phyloP scores from a whole-genome alignment of 2,888 invertebrate species.

The Anarsia innoxiella region DNA sequence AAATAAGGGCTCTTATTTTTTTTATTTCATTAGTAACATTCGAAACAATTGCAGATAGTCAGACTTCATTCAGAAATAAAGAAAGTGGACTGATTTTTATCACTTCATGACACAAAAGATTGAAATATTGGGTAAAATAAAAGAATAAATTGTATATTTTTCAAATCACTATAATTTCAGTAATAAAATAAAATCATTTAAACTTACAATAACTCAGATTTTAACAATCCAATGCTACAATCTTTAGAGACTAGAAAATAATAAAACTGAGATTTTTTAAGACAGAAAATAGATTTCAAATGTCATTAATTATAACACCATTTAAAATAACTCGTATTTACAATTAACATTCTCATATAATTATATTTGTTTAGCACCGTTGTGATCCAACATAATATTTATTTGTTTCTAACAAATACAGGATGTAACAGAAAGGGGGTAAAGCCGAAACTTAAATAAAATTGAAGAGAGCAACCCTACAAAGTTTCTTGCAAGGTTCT shows the following conservation, averaged over 20 bases:
- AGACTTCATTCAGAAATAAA: no score
- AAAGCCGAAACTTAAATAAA: no score
- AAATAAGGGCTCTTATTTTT: no score
- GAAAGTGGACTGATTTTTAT: no score
- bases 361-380: constrained; percentile 41
- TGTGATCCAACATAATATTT: constrained; percentile 35
- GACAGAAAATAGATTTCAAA: constrained; percentile 16
- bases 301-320: constrained; percentile 12
- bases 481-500: no score
- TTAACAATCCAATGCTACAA: constrained; percentile 54
- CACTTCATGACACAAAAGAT: no score
- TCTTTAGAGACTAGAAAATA: constrained; percentile 68
- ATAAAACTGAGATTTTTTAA: constrained; percentile 50
- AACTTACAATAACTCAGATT: constrained; percentile 52
- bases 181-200: constrained; percentile 58
- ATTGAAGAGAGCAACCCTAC: no score
- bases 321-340: constrained; percentile 23
- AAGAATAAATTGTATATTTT: constrained; percentile 28
- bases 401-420: no score
- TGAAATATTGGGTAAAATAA: no score
- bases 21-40: no score
- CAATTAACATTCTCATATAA: constrained; percentile 21
- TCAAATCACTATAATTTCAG: constrained; percentile 36
- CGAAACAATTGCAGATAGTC: no score
- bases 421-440: no score